Base-by-base conservation (phyloP, 2,888 invertebrate species). In the Scelioninae gen. 2 region DNA sequence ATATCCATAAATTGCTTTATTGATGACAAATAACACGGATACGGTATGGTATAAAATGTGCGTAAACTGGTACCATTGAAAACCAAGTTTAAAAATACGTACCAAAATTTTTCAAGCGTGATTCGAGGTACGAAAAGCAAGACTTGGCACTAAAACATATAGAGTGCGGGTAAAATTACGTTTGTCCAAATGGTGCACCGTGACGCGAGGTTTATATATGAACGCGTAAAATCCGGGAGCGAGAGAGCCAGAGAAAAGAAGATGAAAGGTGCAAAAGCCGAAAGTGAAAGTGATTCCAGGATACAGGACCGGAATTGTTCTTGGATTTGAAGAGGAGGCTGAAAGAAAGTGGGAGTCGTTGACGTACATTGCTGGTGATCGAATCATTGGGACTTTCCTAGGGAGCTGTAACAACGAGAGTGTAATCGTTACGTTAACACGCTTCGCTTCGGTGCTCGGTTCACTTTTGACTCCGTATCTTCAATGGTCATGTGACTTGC, bases 341-440 rank as follows among this genome's bases (percentile, higher is more conserved):
- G 28, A 45, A 61, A 57, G 63, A 70, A 70, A 63, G 61, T 55
- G 43, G 55, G 50, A 57, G 53, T 53, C 2, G 28, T 6, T 46
- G 28, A 46, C 28, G 15, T 13, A 15, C 13, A 41, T 69, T 41
- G 69, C 55, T 45, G 16, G 13, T 31, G 37, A 37, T 52, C 63
- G 50, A 60, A 53, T 60, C 37, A 37, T n/a, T 48, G 57, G 70
- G 57, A 52, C 58, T 70, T 70, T 70, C 70, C 63, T 57, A 16
- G 11, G 35, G 15, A 52, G 43, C 53, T 60, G 55, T 61, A 48
- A 61, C 43, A 19, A 15, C 31, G 43, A 52, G 64, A 78, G 76
- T 78, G 80, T 81, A 81, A 81, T 80, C 77, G 63, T 50, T 60
- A 63, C 64, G 70, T 52, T 71, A 70, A 77, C 73, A 58, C 28